Conservation (phyloP, 92 coral and sea anemone species). For the Muricea muricata region DNA sequence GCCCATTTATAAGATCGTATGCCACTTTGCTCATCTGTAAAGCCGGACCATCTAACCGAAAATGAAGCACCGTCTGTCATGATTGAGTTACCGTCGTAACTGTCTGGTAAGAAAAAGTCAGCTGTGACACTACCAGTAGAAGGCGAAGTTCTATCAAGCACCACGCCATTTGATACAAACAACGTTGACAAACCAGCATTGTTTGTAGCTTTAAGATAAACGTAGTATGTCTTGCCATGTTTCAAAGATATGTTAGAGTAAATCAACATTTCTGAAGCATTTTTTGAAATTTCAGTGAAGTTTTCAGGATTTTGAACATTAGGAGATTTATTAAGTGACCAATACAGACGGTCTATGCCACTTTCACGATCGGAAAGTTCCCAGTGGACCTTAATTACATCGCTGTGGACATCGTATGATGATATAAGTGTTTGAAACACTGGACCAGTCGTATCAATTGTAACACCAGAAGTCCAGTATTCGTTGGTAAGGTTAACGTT, state of each 20-base stretch:
- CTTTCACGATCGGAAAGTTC: too few species aligned
- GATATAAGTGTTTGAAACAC: too few species aligned
- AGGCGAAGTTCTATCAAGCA: conserved; percentile 85
- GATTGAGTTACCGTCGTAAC: conserved; percentile 76
- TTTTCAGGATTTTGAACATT: conserved; percentile 57
- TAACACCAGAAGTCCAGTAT: too few species aligned
- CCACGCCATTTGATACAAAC: conserved; percentile 78
- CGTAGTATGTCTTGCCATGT: conserved; percentile 75
- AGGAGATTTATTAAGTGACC: too few species aligned
- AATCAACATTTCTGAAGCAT: conserved; percentile 38
- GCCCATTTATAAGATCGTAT: conserved; percentile 77
- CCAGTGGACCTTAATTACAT: too few species aligned
- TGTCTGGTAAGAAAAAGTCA: conserved; percentile 70
- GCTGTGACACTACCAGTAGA: conserved; percentile 68
- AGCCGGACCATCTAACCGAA: conserved; percentile 84
- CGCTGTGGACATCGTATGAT: too few species aligned
- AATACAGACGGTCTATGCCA: too few species aligned
- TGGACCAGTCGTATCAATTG: too few species aligned
- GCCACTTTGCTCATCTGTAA: conserved; percentile 83
- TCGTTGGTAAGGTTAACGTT: conserved; percentile 62
- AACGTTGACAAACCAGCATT: conserved; percentile 67
- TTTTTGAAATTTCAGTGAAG: conserved; percentile 52
- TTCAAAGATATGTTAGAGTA: conserved; percentile 52
- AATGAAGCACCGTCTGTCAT: conserved; percentile 73
- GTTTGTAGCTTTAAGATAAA: conserved; percentile 66